Evolutionary conservation across 92 coral and sea anemone genomes (phyloP), one percentile per base, ranked within the genome.

Genomic region (Phenganax marumi): DNA sequence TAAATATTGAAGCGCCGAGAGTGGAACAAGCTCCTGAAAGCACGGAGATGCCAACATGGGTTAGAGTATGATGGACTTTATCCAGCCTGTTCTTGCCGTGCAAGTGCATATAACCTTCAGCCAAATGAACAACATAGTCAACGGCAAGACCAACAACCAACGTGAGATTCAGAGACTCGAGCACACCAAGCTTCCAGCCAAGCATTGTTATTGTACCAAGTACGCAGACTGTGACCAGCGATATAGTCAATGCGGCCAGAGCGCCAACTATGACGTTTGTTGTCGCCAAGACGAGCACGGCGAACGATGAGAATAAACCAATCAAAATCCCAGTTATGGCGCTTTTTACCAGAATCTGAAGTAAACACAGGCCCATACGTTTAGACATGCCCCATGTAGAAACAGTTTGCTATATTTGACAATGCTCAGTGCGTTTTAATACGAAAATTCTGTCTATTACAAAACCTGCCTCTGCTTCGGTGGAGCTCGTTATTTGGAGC

Each of bases 141-240:
- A 91, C 94, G 23, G 94, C 94, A 21, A 91, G 82, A 51, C 94
- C 94, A 47, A 91, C 94, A 5, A 91, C 94, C 16, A 91, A 91
- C 8, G 94, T 91, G n/a, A 91, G 90, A 73, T 91, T 91, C 0
- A 91, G 89, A 2, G 94, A 91, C 60, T 91, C 94, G 10, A 91
- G 89, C 3, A 89, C 87, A 6, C 94, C 94, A 26, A 91, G 91
- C 68, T 91, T 86, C 94, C 94, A 91, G 0, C 94, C 94, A 57
- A 73, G 66, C 73, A 91, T 80, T 13, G 94, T 85, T 22, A 91
- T 89, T 52, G 84, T 85, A 11, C 94, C 94, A 33, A 91, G 78
- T 77, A 91, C 94, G 0, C 89, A 88, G 14, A 85, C 65, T 11
- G 94, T 91, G 63, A 87, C 89, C 43, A 88, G 62, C 8, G 87